Evolutionary conservation across 2,888 invertebrate species (phyloP).

Genomic region (Axea sp.): DNA sequence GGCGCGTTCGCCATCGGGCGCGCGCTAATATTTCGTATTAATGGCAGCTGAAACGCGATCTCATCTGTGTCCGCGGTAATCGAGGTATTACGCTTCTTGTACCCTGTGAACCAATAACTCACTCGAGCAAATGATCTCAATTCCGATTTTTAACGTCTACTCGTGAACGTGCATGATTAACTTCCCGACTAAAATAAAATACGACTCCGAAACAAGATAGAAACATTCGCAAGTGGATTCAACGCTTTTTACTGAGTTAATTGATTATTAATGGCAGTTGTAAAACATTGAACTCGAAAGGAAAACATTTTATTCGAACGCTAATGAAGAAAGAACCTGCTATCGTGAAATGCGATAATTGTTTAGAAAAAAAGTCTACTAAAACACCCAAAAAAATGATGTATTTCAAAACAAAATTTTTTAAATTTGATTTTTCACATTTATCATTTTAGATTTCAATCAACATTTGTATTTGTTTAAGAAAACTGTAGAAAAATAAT

Average conservation of each 20-base stretch:
- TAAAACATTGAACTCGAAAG: background rate
- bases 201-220: constrained; percentile 31
- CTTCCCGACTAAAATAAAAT: constrained; percentile 27
- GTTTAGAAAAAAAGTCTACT: too few relatives aligned
- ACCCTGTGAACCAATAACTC: constrained; percentile 54
- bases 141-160: constrained; percentile 48
- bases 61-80: constrained; percentile 53
- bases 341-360: constrained; percentile 11
- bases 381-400: too few relatives aligned
- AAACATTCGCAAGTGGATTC: constrained; percentile 5
- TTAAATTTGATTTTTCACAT: too few relatives aligned
- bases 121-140: constrained; percentile 52
- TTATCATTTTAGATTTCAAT: too few relatives aligned
- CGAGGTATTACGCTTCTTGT: constrained; percentile 50
- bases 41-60: constrained; percentile 59
- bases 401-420: too few relatives aligned
- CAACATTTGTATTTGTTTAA: too few relatives aligned
- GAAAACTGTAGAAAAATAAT: too few relatives aligned
- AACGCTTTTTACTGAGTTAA: constrained; percentile 23
- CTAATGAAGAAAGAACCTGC: constrained; percentile 5
- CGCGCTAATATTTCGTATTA: constrained; percentile 57
- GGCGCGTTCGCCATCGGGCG: constrained; percentile 28
- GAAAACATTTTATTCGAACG: constrained; percentile 7
- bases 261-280: constrained; percentile 40
- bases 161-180: constrained; percentile 32